Percentiles rank a stretch among this genome's conserved stretches.
phyloP scores from a whole-genome alignment of 2,113 vertebrate genomes.

The Calidris pugnax region DNA sequence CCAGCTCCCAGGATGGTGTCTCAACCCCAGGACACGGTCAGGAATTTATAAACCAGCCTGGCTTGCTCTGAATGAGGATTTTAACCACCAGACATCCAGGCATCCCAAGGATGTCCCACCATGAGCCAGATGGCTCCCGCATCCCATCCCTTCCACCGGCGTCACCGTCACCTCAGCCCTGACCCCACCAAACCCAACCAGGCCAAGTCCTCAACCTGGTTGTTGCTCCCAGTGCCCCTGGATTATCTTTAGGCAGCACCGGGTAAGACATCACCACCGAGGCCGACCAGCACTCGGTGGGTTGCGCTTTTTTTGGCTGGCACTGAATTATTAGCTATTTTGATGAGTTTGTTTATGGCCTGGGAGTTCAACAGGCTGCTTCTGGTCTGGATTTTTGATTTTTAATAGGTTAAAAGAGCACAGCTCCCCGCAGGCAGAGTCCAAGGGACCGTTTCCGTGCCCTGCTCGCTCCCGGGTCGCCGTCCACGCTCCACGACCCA shows the following conservation, averaged over 20 bases:
- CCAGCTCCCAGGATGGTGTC: background rate
- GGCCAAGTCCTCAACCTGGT: rapidly evolving
- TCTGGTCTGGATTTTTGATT: background rate
- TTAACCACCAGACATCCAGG: background rate
- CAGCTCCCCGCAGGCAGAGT: background rate
- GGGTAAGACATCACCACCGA: background rate
- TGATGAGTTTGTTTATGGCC: background rate
- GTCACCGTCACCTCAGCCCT: rapidly evolving
- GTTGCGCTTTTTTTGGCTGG: background rate
- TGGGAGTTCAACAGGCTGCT: background rate
- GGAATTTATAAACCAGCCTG: background rate
- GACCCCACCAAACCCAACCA: background rate
- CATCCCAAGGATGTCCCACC: background rate
- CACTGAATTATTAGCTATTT: background rate
- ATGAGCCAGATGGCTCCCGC: rapidly evolving
- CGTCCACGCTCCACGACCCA: rapidly evolving
- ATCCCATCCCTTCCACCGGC: background rate
- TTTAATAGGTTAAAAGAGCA: background rate
- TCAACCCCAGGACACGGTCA: background rate
- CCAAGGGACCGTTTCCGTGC: background rate
- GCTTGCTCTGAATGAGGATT: background rate
- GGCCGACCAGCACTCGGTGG: rapidly evolving
- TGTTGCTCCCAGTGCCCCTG: background rate
- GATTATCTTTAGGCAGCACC: rapidly evolving
- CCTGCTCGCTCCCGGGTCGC: background rate